A percentile compares a stretch with the other conserved stretches of the same genome.
Evolutionary conservation across 2,113 vertebrate genomes (phyloP).

Genomic region (Heptranchias perlo): DNA sequence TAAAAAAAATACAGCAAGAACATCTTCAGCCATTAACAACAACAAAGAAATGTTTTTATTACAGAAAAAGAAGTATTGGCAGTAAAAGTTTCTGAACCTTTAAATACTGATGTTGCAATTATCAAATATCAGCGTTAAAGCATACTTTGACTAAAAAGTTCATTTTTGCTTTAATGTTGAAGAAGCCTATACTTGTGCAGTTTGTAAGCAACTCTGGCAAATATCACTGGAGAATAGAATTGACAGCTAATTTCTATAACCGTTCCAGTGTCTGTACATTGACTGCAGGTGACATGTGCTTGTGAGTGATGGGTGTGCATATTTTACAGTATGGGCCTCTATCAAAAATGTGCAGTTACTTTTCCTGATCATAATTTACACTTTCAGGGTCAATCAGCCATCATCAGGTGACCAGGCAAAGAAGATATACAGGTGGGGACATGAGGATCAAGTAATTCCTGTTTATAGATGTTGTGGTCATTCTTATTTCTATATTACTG

Average conservation of each 20-base stretch:
- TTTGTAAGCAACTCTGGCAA: neutral
- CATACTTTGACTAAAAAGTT: neutral
- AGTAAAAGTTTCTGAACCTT: neutral
- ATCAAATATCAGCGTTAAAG: neutral
- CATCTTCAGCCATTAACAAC: neutral
- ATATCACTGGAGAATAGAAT: neutral
- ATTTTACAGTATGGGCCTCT: too few relatives aligned
- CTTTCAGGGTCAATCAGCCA: too few relatives aligned
- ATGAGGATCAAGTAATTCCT: too few relatives aligned
- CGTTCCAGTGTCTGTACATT: neutral
- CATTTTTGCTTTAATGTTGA: neutral
- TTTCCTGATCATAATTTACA: too few relatives aligned
- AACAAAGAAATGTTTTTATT: neutral
- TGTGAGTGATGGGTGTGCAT: too few relatives aligned
- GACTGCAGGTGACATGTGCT: too few relatives aligned
- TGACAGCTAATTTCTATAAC: neutral
- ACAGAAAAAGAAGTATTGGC: neutral
- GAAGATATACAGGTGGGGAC: too few relatives aligned
- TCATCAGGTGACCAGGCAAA: too few relatives aligned
- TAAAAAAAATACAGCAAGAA: neutral
- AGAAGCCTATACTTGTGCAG: neutral
- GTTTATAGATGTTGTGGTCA: too few relatives aligned
- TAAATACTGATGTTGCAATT: neutral
- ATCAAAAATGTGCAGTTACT: too few relatives aligned
- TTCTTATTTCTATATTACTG: too few relatives aligned